Evolutionary conservation across 1,140 invertebrate genomes (phyloP).

Genomic region (Scaptomyza pallida): DNA sequence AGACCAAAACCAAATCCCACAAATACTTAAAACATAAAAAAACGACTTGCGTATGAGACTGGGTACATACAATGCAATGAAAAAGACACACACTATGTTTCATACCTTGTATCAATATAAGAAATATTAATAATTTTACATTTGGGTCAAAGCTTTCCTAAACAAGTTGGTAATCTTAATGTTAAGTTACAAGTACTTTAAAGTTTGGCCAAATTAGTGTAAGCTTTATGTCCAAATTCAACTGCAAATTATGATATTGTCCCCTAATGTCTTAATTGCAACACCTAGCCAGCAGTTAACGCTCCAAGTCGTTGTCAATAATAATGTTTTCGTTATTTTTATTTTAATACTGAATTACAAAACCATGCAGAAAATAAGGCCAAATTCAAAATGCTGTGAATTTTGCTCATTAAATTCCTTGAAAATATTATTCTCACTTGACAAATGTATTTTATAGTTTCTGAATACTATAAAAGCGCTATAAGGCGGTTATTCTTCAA

Average conservation of each 20-base stretch:
- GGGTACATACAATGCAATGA: background rate
- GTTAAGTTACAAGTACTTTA: conserved; percentile 27
- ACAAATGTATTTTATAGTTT: background rate
- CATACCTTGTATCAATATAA: background rate
- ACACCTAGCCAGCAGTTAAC: conserved; percentile 34
- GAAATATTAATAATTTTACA: background rate
- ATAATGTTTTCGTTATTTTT: conserved; percentile 56
- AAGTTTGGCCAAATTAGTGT: conserved; percentile 45
- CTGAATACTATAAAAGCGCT: conserved; percentile 17
- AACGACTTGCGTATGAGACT: background rate
- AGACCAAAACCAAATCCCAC: conserved; percentile 41
- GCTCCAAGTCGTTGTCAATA: conserved; percentile 43
- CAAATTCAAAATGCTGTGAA: too few species aligned
- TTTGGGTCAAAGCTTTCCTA: background rate
- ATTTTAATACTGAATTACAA: background rate
- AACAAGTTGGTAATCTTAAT: conserved; percentile 5
- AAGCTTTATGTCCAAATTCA: conserved; percentile 57
- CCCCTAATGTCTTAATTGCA: conserved; percentile 59
- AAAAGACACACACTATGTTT: background rate
- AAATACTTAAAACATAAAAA: background rate
- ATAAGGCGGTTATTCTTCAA: conserved; percentile 9
- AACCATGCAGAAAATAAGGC: too few species aligned
- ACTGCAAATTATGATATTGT: conserved; percentile 60
- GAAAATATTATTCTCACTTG: background rate
- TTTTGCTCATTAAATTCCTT: too few species aligned